Evolutionary conservation across 2,888 invertebrate species (phyloP).

Genomic region (Rhogogaster chlorosoma): DNA sequence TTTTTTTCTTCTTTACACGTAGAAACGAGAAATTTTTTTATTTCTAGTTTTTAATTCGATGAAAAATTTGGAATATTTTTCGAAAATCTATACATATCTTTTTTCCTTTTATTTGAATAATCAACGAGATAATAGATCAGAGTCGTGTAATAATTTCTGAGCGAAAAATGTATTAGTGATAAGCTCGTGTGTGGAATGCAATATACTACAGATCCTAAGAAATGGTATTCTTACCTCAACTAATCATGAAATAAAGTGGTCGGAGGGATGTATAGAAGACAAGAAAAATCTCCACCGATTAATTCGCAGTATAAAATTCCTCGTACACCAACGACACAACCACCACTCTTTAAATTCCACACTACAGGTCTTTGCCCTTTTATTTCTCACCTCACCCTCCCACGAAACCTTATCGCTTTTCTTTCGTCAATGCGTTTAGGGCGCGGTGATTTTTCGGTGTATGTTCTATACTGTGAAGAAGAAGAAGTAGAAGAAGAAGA

Average conservation of each 20-base stretch:
- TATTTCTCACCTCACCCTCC: neutral
- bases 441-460: constrained; percentile 19
- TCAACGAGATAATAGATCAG: too few relatives aligned
- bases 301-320: neutral
- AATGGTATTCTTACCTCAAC: constrained; percentile 3
- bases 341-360: neutral
- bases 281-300: neutral
- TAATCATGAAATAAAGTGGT: constrained; percentile 6
- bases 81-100: too few relatives aligned
- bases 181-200: neutral
- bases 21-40: too few relatives aligned
- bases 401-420: neutral
- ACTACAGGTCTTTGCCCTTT: constrained; percentile 32
- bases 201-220: too few relatives aligned
- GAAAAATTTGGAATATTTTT: too few relatives aligned
- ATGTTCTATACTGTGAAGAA: neutral
- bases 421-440: constrained; percentile 13
- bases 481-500: neutral
- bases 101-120: too few relatives aligned
- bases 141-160: too few relatives aligned
- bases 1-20: too few relatives aligned
- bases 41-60: too few relatives aligned
- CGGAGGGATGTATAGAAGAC: neutral
- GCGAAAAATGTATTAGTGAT: neutral
- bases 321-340: neutral